These are phyloP conservation scores for Choloepus didactylus DNA, from an alignment of 2,797 vertebrate genomes.

Conservation along the genomic window DNA sequence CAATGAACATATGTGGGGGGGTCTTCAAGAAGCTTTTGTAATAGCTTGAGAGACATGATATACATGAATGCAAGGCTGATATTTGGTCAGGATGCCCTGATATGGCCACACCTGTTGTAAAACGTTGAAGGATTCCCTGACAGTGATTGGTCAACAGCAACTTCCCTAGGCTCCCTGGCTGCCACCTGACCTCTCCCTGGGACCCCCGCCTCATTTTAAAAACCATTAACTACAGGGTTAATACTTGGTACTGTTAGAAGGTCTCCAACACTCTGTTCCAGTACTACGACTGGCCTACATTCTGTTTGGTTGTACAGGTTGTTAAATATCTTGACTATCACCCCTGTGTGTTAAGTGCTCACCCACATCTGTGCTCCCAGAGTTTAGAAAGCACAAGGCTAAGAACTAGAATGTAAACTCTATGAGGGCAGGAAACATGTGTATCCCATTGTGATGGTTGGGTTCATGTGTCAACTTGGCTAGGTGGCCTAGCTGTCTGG, in stretches of 20 bases:
- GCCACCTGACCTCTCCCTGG: not conserved
- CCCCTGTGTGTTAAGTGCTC: not conserved
- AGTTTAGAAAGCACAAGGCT: constrained; percentile 27
- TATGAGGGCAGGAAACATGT: not conserved
- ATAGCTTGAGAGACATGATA: constrained; percentile 34
- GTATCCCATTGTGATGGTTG: too few relatives aligned
- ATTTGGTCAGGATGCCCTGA: not conserved
- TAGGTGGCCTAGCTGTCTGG: too few relatives aligned
- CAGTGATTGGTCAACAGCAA: constrained; percentile 35
- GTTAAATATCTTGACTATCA: constrained; percentile 33
- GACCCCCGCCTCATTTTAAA: not conserved
- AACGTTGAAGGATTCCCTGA: constrained; percentile 40
- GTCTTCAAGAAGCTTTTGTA: constrained; percentile 38
- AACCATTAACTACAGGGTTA: constrained; percentile 32
- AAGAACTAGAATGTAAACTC: constrained; percentile 53
- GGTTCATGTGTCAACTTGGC: too few relatives aligned
- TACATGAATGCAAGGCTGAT: not conserved
- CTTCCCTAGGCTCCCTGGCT: constrained; percentile 40
- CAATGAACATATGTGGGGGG: not conserved
- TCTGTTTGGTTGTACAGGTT: not conserved
- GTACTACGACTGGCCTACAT: not conserved
- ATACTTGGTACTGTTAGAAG: not conserved
- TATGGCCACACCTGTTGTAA: not conserved
- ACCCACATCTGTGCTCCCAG: not conserved
- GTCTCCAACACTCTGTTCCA: constrained; percentile 39